Evolutionary conservation across 1,140 invertebrate species (phyloP).

Genomic region (Drosophila miranda): DNA sequence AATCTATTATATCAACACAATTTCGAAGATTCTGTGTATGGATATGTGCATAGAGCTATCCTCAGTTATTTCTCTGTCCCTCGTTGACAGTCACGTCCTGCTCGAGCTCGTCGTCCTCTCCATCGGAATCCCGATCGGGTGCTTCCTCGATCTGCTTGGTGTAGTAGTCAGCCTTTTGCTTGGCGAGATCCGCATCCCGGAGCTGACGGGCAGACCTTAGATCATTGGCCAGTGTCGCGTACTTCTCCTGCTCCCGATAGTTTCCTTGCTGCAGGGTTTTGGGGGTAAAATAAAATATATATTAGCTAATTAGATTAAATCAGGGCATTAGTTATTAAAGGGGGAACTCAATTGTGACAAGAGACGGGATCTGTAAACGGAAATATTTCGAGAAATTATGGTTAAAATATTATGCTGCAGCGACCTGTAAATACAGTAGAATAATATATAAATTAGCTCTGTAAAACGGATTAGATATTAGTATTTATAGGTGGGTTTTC

Average conservation of each 20-base stretch:
- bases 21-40: not conserved
- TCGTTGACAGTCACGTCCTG: conserved; percentile 4
- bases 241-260: conserved; percentile 25
- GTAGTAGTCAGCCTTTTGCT: conserved; percentile 3
- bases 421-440: not conserved
- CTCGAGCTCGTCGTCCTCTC: conserved; percentile 27
- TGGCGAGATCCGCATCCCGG: conserved; percentile 7
- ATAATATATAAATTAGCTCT: not conserved
- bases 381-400: not conserved
- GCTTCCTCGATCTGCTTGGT: conserved; percentile 2
- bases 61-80: not conserved
- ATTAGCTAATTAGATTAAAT: conserved; percentile 1
- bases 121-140: conserved; percentile 11
- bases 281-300: not conserved
- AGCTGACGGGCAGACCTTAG: not conserved
- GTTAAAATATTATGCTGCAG: not conserved
- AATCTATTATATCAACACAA: no score
- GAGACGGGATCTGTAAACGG: not conserved
- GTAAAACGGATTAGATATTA: not conserved
- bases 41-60: no score
- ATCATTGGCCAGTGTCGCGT: conserved; percentile 16
- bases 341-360: conserved; percentile 7
- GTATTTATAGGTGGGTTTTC: not conserved
- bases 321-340: not conserved
- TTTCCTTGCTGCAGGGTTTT: conserved; percentile 12